A percentile compares a stretch with the other conserved stretches of the same genome.
These are phyloP conservation scores for Lasioglossum villosulum DNA, from an alignment of 2,888 invertebrate species.

Conservation along the genomic window DNA sequence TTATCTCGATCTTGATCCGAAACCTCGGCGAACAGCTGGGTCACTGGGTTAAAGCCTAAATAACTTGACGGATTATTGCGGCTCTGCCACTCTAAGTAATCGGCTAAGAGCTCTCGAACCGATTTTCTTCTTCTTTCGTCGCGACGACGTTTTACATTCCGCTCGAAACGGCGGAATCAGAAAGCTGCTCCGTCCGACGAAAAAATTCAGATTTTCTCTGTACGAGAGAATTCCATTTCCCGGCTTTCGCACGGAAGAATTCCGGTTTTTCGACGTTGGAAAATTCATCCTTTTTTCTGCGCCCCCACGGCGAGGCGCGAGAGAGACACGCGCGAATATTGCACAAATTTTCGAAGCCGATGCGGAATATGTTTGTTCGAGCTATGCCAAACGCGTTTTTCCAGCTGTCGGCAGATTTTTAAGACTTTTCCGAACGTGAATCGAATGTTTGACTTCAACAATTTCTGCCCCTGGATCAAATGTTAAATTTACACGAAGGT, in stretches of 20 bases:
- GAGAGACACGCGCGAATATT: neutral
- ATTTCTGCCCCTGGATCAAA: neutral
- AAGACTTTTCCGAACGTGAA: neutral
- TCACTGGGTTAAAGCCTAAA: conserved; percentile 57
- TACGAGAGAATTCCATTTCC: neutral
- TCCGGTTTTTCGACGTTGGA: neutral
- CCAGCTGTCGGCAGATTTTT: neutral
- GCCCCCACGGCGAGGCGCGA: neutral
- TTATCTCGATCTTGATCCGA: conserved; percentile 45
- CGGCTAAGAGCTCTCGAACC: conserved; percentile 49
- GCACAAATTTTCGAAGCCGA: neutral
- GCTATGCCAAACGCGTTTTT: neutral
- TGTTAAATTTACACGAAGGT: neutral
- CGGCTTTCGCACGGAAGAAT: neutral
- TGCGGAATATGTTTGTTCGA: neutral
- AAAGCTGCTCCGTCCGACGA: neutral
- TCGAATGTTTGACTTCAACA: neutral
- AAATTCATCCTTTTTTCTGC: neutral
- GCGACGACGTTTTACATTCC: neutral
- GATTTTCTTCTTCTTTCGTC: neutral
- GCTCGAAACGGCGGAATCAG: neutral
- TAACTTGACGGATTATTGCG: conserved; percentile 48
- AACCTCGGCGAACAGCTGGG: conserved; percentile 22
- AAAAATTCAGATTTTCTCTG: neutral
- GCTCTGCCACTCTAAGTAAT: conserved; percentile 32